Conservation (phyloP, 2,797 vertebrate species). For the Rousettus madagascariensis region DNA sequence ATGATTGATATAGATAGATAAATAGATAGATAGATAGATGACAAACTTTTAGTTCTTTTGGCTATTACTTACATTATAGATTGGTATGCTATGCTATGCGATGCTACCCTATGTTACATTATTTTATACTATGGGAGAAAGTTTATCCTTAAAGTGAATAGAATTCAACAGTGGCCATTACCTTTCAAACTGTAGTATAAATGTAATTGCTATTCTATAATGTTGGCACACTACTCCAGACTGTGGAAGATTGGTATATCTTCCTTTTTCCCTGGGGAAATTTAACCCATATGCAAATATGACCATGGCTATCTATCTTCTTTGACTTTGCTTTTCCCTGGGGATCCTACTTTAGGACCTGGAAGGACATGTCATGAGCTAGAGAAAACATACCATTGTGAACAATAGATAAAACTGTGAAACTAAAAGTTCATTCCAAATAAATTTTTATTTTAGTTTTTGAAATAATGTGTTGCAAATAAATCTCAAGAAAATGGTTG, state of each 20-base stretch:
- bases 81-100: background rate
- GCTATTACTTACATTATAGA: background rate
- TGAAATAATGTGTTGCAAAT: slow-evolving; percentile 61
- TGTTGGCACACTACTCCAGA: background rate
- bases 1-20: background rate
- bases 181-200: slow-evolving; percentile 16
- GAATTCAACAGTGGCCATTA: slow-evolving; percentile 32
- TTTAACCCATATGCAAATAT: slow-evolving; percentile 57
- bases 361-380: slow-evolving; percentile 46
- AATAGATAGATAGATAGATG: background rate
- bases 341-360: slow-evolving; percentile 49
- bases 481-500: slow-evolving; percentile 72
- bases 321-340: slow-evolving; percentile 36
- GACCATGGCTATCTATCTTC: slow-evolving; percentile 53
- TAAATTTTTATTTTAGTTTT: slow-evolving; percentile 71
- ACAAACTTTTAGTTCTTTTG: too few relatives aligned
- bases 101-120: background rate
- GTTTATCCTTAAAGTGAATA: background rate
- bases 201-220: background rate
- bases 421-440: slow-evolving; percentile 74
- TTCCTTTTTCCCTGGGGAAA: background rate
- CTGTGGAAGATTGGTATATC: background rate
- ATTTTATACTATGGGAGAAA: background rate
- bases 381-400: slow-evolving; percentile 55
- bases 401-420: slow-evolving; percentile 68